Percentiles rank a stretch among this genome's conserved stretches.
Conservation (phyloP, 2,888 invertebrate genomes). For the Rhingia campestris region DNA sequence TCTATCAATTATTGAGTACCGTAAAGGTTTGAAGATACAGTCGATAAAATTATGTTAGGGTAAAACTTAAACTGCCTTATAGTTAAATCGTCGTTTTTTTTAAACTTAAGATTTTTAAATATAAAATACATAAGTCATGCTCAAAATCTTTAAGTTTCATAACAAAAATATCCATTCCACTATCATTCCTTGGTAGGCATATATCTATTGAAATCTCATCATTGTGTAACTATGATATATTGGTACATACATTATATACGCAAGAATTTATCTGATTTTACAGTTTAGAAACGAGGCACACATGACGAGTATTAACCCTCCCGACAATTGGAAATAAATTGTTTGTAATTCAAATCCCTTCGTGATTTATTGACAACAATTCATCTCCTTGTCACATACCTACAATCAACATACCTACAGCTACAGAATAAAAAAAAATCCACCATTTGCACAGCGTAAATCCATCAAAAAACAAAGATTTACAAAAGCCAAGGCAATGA, state of each 20-base stretch:
- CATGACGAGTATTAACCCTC: constrained; percentile 27
- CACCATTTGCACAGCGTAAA: constrained; percentile 12
- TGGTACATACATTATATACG: not conserved
- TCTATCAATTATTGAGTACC: too few relatives aligned
- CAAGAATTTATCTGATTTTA: constrained; percentile 51
- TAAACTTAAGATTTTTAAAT: too few relatives aligned
- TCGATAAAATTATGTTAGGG: too few relatives aligned
- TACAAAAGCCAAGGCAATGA: constrained; percentile 39
- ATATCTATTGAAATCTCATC: too few relatives aligned
- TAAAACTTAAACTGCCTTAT: too few relatives aligned
- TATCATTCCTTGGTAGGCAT: too few relatives aligned
- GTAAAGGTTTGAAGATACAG: not conserved
- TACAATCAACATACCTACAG: not conserved
- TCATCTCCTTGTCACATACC: constrained; percentile 31
- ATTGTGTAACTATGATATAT: too few relatives aligned
- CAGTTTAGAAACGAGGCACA: constrained; percentile 37
- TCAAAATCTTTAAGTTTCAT: too few relatives aligned
- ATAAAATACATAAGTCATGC: too few relatives aligned
- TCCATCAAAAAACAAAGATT: constrained; percentile 47
- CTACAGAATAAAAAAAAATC: constrained; percentile 1
- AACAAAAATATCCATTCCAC: too few relatives aligned
- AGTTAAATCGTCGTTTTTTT: too few relatives aligned
- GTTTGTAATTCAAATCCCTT: constrained; percentile 63
- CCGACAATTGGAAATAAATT: constrained; percentile 65
- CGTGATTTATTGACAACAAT: constrained; percentile 67